Base-by-base conservation (phyloP, 1,140 invertebrate genomes). In the Diachasmimorpha longicaudata region DNA sequence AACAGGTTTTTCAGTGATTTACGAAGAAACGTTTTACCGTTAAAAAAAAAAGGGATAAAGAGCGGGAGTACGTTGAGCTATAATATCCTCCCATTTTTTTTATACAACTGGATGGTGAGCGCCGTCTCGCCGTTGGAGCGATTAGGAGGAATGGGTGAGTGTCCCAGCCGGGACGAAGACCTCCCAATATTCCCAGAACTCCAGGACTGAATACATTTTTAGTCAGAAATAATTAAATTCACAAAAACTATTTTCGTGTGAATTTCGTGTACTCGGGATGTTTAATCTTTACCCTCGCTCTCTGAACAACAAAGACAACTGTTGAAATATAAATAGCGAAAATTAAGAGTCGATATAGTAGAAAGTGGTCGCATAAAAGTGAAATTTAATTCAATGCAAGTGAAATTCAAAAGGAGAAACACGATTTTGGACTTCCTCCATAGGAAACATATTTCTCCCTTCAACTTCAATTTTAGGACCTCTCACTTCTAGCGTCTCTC, bases 1-100 rank as follows among this genome's bases (percentile, higher is more conserved):
- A 63, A 63, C 58, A 23, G 58, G 58, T 63, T 63, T 42, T 52
- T 63, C 58, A 19, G 23, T 63, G 58, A 63, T 63, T 63, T 63
- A 63, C 58, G 21, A 31, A 25, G 58, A 63, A 63, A 63, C 58
- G 48, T 8, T 52, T 52, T 52, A 52, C 14, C 48, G 14, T 16
- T 52, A 2, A 52, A 52, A 52, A 52, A 48, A 52, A 42, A 42
- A 19, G 19, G 19, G 48, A 55, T 55, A 55, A 55, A 55, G 48
- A 55, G 21, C 6, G 58, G 23, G 10, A 25, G 14, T 63, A 58
- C 23, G 23, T 63, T 63, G 23, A 8, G 19, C 19, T 8, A 25
- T 13, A 25, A 63, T 63, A 63, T 63, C 58, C 58, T 25, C 58
- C 19, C 19, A 25, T 63, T 63, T 63, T 63, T n/a, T 63, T 16